These are phyloP conservation scores for Bettongia penicillata DNA, from an alignment of 2,113 vertebrate genomes.

Conservation along the genomic window DNA sequence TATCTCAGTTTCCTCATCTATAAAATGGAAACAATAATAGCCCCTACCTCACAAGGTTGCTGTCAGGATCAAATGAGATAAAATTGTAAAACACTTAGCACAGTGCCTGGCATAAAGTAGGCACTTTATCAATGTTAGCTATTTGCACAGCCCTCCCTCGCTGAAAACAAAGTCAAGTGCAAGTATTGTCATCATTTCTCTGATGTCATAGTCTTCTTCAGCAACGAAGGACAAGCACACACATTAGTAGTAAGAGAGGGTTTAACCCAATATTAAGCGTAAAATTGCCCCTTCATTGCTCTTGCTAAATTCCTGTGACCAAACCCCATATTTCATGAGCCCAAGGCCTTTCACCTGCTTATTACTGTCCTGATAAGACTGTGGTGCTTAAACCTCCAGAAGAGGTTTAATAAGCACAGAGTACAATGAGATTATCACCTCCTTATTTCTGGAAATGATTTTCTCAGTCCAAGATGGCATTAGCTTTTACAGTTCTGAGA, in stretches of 20 bases:
- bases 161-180: too few relatives aligned
- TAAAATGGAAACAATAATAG: background rate
- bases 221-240: too few relatives aligned
- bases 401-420: background rate
- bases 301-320: background rate
- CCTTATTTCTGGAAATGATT: background rate
- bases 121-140: background rate
- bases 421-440: background rate
- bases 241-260: background rate
- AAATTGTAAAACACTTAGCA: background rate
- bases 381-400: background rate
- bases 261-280: background rate
- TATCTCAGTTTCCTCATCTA: background rate
- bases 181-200: too few relatives aligned
- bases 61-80: background rate
- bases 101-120: background rate
- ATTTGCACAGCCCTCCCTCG: background rate
- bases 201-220: too few relatives aligned
- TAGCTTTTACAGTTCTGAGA: background rate
- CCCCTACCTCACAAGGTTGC: background rate
- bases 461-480: background rate
- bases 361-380: background rate
- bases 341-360: background rate
- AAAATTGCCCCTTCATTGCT: background rate
- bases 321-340: background rate